Conservation (phyloP, 2,888 invertebrate species). For the Eubasilissa splendida region DNA sequence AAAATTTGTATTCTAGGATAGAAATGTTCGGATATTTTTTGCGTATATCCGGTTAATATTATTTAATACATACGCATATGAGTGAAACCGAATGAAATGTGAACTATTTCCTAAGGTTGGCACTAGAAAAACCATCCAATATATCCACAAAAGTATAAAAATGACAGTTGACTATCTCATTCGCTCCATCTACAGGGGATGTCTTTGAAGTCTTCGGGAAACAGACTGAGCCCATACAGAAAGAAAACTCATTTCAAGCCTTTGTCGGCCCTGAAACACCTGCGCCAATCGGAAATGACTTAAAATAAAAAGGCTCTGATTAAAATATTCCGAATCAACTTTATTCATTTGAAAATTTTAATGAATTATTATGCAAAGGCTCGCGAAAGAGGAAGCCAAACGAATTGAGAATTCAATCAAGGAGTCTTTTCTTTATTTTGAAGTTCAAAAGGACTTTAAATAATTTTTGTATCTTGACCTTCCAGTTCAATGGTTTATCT, state of each 20-base stretch:
- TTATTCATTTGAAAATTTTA: slow-evolving; percentile 54
- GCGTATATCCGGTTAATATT: too few relatives aligned
- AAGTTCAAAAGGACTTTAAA: too few relatives aligned
- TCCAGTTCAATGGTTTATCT: too few relatives aligned
- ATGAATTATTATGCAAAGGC: slow-evolving; percentile 49
- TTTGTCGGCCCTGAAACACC: slow-evolving; percentile 50
- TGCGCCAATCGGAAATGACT: slow-evolving; percentile 54
- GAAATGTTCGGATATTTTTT: too few relatives aligned
- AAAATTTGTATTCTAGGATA: too few relatives aligned
- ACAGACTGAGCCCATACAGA: slow-evolving; percentile 31
- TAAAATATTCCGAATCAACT: slow-evolving; percentile 55
- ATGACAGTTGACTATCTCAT: slow-evolving; percentile 33
- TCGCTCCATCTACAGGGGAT: slow-evolving; percentile 12
- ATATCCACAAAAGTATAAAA: slow-evolving; percentile 35
- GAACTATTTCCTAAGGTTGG: too few relatives aligned
- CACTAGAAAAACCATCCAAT: slow-evolving; percentile 14
- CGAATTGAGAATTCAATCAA: too few relatives aligned
- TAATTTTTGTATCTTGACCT: too few relatives aligned
- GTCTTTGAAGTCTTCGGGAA: slow-evolving; percentile 24
- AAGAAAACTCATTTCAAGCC: slow-evolving; percentile 53
- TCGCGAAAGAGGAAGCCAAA: not conserved
- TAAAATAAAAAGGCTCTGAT: slow-evolving; percentile 55
- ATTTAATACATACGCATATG: too few relatives aligned
- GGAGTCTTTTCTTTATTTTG: too few relatives aligned
- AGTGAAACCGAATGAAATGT: too few relatives aligned